These are phyloP conservation scores for Cuniculus paca DNA, from an alignment of 2,797 vertebrate species.

Conservation along the genomic window DNA sequence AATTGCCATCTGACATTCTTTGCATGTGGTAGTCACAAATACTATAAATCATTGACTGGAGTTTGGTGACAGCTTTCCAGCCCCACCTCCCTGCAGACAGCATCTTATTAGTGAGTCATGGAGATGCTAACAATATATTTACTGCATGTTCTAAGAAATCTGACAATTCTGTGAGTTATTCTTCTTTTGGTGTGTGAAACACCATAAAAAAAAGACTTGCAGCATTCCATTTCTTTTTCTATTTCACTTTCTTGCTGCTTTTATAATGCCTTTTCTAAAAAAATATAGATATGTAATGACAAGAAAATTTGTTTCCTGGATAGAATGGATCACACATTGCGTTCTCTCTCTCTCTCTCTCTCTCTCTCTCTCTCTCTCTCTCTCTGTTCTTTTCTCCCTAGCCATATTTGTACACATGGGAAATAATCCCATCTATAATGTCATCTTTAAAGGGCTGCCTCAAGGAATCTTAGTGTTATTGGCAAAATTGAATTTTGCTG, in stretches of 20 bases:
- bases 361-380: neutral
- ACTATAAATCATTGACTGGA: slow-evolving; percentile 65
- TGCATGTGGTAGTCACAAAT: slow-evolving; percentile 70
- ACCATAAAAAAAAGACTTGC: slow-evolving; percentile 36
- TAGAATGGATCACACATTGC: slow-evolving; percentile 35
- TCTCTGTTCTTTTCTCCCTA: slow-evolving; percentile 17
- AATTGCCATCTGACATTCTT: slow-evolving; percentile 80
- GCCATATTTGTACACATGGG: slow-evolving; percentile 65
- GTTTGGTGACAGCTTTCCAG: slow-evolving; percentile 67
- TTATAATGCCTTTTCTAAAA: slow-evolving; percentile 74
- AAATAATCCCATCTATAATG: slow-evolving; percentile 76
- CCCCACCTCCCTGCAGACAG: slow-evolving; percentile 35
- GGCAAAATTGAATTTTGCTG: slow-evolving; percentile 76
- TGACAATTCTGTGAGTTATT: slow-evolving; percentile 45
- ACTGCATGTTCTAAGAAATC: slow-evolving; percentile 68
- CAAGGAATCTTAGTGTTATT: slow-evolving; percentile 70
- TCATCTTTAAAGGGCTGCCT: slow-evolving; percentile 77
- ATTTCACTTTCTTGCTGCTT: slow-evolving; percentile 63
- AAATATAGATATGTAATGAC: slow-evolving; percentile 72
- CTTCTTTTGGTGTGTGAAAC: slow-evolving; percentile 62
- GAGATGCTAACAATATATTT: slow-evolving; percentile 48
- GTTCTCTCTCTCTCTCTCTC: neutral
- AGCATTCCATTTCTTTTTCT: slow-evolving; percentile 69
- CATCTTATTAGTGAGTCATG: slow-evolving; percentile 69
- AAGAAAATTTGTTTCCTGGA: slow-evolving; percentile 68